Evolutionary conservation across 2,113 vertebrate genomes (phyloP), one percentile per base, ranked within the genome.

Genomic region (Urocitellus parryii): DNA sequence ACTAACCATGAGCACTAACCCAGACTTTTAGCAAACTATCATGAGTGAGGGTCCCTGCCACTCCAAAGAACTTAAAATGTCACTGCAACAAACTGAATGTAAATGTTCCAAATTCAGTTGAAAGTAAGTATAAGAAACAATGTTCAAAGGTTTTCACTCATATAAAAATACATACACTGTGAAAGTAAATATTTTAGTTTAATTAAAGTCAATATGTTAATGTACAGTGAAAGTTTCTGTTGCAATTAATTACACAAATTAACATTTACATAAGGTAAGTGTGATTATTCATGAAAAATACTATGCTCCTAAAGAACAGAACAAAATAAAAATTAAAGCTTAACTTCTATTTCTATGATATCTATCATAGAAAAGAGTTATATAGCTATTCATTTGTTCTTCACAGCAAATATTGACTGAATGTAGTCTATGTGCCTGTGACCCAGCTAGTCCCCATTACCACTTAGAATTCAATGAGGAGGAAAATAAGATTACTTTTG

Each of bases 401-500:
- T 84, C 42, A 65, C 0, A 79, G 79, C 12, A 78, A 65, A 91
- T 65, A 77, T 0, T 63, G 25, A 77, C 27, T 68, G 32, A 45
- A 34, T 37, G 7, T 13, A 77, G 61, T 82, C 39, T 61, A 68
- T 11, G 17, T 77, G 39, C 76, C n/a, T n/a, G 22, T 42, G 39
- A 39, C 34, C 51, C 32, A 51, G 32, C 2, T 39, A 42, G 65
- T 65, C 58, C 51, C 13, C 18, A 79, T 0, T 90, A 84, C 45
- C 77, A 63, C 8, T 53, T 37, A 51, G 73, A 80, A 88, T 91
- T 80, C 58, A 94, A 8, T 53, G 58, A 81, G 65, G 45, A 93
- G 72, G 45, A 90, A 94, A 94, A 74, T 53, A 82, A 63, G 27
- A 83, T 72, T 63, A 83, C 34, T 77, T 86, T 78, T 73, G 78